Base-by-base conservation (phyloP, 2,113 vertebrate genomes). In the Tichodroma muraria region DNA sequence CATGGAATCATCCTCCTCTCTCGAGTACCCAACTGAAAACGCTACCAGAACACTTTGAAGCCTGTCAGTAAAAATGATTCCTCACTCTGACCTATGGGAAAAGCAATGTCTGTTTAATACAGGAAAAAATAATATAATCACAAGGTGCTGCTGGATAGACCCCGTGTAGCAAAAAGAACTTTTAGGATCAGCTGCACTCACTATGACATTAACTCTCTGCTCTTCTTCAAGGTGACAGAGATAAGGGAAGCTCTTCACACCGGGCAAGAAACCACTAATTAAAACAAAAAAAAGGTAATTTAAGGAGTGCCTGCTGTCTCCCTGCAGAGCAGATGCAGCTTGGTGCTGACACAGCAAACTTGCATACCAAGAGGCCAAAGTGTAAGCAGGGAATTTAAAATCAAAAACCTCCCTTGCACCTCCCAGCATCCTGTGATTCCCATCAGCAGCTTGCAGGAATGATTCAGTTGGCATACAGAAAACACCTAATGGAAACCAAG, bases 281-380 rank as follows among this genome's bases (percentile, higher is more conserved):
- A 24, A 22, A 80, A 9, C 7, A 37, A 66, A 18, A 52, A 52
- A 11, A 33, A 38, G 31, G 10, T 42, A 8, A 56, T 15, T 66
- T 33, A 38, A 37, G 30, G 42, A 60, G 42, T 22, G 56, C 10
- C 49, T 59, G 17, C 37, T 59, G 9, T 37, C 73, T 86, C 63
- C 52, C 53, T 59, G 83, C 47, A 61, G 37, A 53, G 69, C 60
- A 80, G 60, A 90, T 45, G 30, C 38, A 45, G 64, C 45, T 33
- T 16, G 25, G 37, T 57, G 92, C 87, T 94, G 92, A 87, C 85
- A 54, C 59, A 86, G 87, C 73, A 42, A 75, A 91, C 64, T 35
- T 25, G 45, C 47, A 57, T 6, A n/a, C 19, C 31, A 78, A 30
- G 18, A 63, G 69, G 25, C 42, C 44, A 24, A 70, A 47, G 22